Evolutionary conservation across 2,113 vertebrate genomes (phyloP).

Genomic region (Sylvia atricapilla): DNA sequence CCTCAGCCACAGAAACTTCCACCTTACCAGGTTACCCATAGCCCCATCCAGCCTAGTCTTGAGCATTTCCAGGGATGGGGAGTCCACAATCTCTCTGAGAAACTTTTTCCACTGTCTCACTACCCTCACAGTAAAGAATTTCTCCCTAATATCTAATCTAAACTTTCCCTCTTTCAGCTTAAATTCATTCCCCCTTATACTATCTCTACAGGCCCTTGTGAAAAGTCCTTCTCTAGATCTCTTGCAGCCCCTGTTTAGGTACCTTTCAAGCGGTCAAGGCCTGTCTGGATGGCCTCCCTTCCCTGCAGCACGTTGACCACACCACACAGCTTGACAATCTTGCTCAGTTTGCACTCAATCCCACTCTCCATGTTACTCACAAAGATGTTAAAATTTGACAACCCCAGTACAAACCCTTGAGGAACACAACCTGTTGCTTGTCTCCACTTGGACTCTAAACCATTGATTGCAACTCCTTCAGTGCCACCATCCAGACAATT

Average conservation of each 20-base stretch:
- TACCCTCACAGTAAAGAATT: background rate
- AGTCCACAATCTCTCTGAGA: background rate
- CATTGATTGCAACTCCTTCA: background rate
- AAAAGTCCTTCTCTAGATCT: background rate
- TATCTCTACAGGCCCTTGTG: background rate
- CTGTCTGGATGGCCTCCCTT: background rate
- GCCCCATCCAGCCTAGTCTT: background rate
- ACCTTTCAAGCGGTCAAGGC: background rate
- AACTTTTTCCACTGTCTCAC: background rate
- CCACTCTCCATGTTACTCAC: background rate
- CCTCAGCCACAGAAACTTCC: background rate
- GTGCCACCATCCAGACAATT: background rate
- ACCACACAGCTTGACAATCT: background rate
- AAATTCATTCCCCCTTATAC: background rate
- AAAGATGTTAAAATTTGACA: background rate
- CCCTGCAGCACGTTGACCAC: background rate
- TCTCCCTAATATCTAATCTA: background rate
- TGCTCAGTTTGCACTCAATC: background rate
- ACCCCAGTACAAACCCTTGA: too few relatives aligned
- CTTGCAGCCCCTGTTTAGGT: background rate
- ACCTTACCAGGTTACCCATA: background rate
- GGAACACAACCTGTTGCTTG: accelerated
- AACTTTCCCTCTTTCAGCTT: background rate
- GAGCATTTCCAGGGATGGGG: background rate
- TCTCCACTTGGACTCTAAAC: background rate